phyloP scores from a whole-genome alignment of 2,113 vertebrate species.

The Ceyx cyanopectus region DNA sequence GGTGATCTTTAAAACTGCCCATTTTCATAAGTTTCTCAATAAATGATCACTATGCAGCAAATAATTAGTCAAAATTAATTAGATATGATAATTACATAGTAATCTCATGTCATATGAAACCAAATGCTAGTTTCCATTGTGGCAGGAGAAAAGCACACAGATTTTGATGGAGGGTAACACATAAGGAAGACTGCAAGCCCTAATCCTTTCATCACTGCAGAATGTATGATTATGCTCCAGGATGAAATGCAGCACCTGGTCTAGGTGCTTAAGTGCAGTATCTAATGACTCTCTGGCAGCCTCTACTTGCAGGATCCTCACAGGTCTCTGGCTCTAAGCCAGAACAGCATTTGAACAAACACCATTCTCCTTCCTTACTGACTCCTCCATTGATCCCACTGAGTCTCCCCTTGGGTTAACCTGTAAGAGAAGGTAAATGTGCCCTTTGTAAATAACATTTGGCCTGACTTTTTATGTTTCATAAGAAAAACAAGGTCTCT shows the following conservation, averaged over 20 bases:
- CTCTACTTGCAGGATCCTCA: neutral
- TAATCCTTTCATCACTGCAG: neutral
- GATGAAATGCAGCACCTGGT: neutral
- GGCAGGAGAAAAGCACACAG: neutral
- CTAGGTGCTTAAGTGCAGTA: neutral
- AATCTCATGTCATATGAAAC: neutral
- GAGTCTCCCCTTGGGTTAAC: neutral
- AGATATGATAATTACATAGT: neutral
- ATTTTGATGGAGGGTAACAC: neutral
- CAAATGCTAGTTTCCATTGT: neutral
- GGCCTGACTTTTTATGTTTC: neutral
- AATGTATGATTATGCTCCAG: neutral
- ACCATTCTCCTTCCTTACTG: neutral
- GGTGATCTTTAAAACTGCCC: neutral
- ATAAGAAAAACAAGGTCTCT: accelerated
- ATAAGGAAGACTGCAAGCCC: accelerated
- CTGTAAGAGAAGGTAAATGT: neutral
- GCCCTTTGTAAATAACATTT: neutral
- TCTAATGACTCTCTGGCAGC: neutral
- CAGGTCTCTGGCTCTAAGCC: neutral
- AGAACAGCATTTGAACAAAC: neutral
- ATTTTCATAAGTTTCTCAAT: neutral
- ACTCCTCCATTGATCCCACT: neutral
- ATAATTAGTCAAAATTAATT: neutral
- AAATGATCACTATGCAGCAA: neutral